Percentiles rank a stretch among this genome's conserved stretches.
phyloP scores from a whole-genome alignment of 2,888 invertebrate species.

The Drosophila picticornis region DNA sequence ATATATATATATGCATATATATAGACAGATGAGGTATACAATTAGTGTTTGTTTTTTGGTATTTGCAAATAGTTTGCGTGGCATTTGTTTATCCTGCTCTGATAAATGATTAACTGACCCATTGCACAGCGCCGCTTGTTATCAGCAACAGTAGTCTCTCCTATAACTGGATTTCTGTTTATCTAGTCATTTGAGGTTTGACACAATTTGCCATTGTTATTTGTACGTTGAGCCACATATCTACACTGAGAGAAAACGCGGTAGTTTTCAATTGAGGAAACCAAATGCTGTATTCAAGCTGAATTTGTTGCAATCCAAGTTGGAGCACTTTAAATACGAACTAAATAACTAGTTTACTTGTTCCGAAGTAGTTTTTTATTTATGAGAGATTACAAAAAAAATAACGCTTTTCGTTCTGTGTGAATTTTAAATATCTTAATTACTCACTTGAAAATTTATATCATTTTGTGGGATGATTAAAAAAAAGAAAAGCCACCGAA shows the following conservation, averaged over 20 bases:
- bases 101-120: background rate
- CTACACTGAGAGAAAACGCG: background rate
- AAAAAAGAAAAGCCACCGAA: background rate
- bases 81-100: background rate
- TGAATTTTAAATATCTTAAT: background rate
- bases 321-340: background rate
- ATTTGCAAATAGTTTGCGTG: background rate
- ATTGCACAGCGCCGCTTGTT: background rate
- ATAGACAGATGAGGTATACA: constrained; percentile 13
- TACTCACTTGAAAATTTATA: background rate
- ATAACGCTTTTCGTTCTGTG: too few species aligned
- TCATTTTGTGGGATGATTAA: background rate
- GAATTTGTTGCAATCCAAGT: background rate
- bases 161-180: background rate
- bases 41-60: background rate
- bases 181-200: background rate
- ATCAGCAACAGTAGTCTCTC: too few species aligned
- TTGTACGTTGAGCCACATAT: background rate
- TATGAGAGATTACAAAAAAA: background rate
- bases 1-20: background rate
- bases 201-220: constrained; percentile 57
- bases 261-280: background rate
- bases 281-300: background rate
- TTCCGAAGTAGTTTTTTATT: background rate
- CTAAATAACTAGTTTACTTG: background rate